A percentile compares a stretch with the other conserved stretches of the same genome.
Evolutionary conservation across 2,113 vertebrate species (phyloP).

Genomic region (Electrona antarctica): DNA sequence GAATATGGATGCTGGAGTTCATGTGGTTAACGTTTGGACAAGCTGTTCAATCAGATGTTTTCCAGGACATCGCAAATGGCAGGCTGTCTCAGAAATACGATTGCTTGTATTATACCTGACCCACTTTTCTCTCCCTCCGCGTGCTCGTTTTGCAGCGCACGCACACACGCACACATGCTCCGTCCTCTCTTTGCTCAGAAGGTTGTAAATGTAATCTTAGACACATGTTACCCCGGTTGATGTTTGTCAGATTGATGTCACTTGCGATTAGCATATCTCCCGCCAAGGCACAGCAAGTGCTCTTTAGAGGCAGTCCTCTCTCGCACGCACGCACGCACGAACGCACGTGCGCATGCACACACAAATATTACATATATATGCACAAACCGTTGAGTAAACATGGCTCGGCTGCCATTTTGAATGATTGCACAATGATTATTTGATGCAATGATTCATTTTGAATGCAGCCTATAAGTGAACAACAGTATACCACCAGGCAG

Average conservation of each 20-base stretch:
- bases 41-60: slow-evolving; percentile 79
- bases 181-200: slow-evolving; percentile 76
- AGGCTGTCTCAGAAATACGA: slow-evolving; percentile 78
- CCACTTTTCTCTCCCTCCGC: slow-evolving; percentile 67
- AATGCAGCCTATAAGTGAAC: slow-evolving; percentile 69
- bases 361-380: slow-evolving; percentile 13
- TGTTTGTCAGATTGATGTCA: slow-evolving; percentile 86
- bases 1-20: too few relatives aligned
- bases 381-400: slow-evolving; percentile 69
- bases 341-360: slow-evolving; percentile 29
- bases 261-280: slow-evolving; percentile 83
- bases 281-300: slow-evolving; percentile 75
- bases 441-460: slow-evolving; percentile 73
- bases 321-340: slow-evolving; percentile 42
- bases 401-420: slow-evolving; percentile 72
- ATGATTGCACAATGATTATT: slow-evolving; percentile 80
- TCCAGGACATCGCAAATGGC: slow-evolving; percentile 80
- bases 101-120: slow-evolving; percentile 80
- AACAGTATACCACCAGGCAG: slow-evolving; percentile 45
- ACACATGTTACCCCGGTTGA: slow-evolving; percentile 81
- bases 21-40: slow-evolving; percentile 76
- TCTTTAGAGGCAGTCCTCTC: slow-evolving; percentile 67
- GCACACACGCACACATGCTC: background rate
- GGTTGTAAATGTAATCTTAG: slow-evolving; percentile 83
- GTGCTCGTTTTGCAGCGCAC: too few relatives aligned